Percentiles rank a stretch among this genome's conserved stretches.
Conservation (phyloP, 2,797 vertebrate species). For the Gymnothorax reevesii region DNA sequence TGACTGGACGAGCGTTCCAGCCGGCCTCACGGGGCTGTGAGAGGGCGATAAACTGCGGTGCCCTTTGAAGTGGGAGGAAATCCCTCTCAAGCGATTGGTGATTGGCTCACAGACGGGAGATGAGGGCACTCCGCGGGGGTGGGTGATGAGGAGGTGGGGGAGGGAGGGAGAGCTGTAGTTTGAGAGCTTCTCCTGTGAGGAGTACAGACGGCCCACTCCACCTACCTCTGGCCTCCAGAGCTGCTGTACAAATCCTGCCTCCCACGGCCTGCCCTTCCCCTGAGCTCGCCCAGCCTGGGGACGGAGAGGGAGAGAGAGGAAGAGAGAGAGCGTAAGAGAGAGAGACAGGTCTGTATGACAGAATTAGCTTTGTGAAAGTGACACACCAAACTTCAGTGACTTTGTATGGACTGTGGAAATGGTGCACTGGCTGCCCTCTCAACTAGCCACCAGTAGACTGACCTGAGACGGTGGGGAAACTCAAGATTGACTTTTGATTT, state of each 20-base stretch:
- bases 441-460: not conserved
- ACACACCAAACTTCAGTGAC: too few species aligned
- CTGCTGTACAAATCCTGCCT: not conserved
- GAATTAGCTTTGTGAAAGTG: too few species aligned
- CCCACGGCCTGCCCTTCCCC: not conserved
- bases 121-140: not conserved
- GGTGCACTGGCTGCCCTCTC: not conserved
- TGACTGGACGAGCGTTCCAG: not conserved
- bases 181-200: not conserved
- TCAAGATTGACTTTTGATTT: not conserved
- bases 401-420: not conserved
- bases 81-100: not conserved
- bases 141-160: not conserved
- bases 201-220: not conserved
- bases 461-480: not conserved
- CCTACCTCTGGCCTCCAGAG: conserved; percentile 12
- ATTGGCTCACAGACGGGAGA: not conserved
- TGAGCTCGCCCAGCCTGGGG: not conserved
- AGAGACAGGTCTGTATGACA: too few species aligned
- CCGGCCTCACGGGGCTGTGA: not conserved
- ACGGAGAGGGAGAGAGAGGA: not conserved
- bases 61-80: not conserved
- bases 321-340: not conserved
- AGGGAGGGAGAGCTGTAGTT: not conserved
- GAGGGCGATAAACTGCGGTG: not conserved